Evolutionary conservation across 2,113 vertebrate species (phyloP), one percentile per base, ranked within the genome.

Genomic region (Heteronetta atricapilla): DNA sequence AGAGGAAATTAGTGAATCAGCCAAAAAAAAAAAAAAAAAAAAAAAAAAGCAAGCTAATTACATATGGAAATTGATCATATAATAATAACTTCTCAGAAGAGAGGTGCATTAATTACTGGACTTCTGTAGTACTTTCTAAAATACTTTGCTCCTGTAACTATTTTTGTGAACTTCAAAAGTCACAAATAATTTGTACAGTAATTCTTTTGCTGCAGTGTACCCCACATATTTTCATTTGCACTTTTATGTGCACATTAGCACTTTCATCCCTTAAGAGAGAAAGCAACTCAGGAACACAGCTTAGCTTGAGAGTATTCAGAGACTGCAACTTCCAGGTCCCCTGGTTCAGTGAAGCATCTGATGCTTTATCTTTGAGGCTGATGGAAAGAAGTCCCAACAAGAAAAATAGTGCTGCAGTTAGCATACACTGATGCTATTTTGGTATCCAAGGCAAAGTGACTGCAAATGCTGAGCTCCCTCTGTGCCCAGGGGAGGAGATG

Each of bases 141-240:
- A 42, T 62, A 40, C 22, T 72, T 93, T 78, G 36, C 25, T 88
- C 19, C 44, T 79, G 8, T 88, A 63, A 59, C 19, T 92, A 55
- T 76, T 69, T 29, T 13, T 67, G 42, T 69, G 52, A 87, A 90
- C 89, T 93, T 88, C 28, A 73, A 80, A 93, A 93, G 58, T 68
- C 69, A 89, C 26, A 88, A 78, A 76, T 59, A 67, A 72, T 75
- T 87, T 75, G 33, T 82, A 76, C 34, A 70, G 25, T 46, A 74
- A 92, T 19, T 82, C 42, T 82, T 86, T 88, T 70, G 28, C 83
- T 34, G 36, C 60, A 38, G 59, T 8, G 6, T 83, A 60, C 16
- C 12, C 14, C 44, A 56, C 10, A n/a, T 26, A 59, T 2, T 58
- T 82, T 60, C 42, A 36, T 55, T 66, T 62, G 31, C 48, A 75